Conservation (phyloP, 2,888 invertebrate genomes). For the Colostygia pectinataria region DNA sequence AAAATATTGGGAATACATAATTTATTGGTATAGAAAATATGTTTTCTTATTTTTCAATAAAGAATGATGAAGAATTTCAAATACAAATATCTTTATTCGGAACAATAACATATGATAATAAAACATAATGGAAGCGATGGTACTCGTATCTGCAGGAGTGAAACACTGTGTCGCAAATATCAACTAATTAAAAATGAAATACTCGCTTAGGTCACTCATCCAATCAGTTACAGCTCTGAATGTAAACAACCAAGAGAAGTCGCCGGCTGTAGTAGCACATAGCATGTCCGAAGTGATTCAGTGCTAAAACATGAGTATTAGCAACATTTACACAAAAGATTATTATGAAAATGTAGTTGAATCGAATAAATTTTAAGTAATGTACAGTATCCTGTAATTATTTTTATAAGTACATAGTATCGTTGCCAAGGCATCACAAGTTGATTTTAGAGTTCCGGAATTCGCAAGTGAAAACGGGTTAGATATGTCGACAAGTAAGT, state of each 20-base stretch:
- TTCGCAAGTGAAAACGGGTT: conserved; percentile 3
- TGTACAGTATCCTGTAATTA: conserved; percentile 6
- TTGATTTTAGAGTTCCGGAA: conserved; percentile 2
- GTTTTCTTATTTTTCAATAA: no score
- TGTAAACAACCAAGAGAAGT: neutral
- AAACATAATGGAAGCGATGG: no score
- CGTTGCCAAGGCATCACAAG: neutral
- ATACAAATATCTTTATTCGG: no score
- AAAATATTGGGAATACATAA: no score
- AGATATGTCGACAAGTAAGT: no score
- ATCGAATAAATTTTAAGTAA: conserved; percentile 1
- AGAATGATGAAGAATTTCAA: neutral
- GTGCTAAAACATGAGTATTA: neutral
- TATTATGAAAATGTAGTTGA: neutral
- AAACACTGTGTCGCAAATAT: no score
- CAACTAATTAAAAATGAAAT: no score
- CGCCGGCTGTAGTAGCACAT: neutral
- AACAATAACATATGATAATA: no score
- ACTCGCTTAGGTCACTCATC: no score
- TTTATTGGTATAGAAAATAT: no score
- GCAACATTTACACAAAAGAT: neutral
- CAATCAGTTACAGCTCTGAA: no score
- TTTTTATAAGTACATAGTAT: neutral
- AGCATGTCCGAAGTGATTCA: conserved; percentile 11
- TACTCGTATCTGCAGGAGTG: no score